Base-by-base conservation (phyloP, 1,140 invertebrate species). In the Zaprionus ghesquierei region DNA sequence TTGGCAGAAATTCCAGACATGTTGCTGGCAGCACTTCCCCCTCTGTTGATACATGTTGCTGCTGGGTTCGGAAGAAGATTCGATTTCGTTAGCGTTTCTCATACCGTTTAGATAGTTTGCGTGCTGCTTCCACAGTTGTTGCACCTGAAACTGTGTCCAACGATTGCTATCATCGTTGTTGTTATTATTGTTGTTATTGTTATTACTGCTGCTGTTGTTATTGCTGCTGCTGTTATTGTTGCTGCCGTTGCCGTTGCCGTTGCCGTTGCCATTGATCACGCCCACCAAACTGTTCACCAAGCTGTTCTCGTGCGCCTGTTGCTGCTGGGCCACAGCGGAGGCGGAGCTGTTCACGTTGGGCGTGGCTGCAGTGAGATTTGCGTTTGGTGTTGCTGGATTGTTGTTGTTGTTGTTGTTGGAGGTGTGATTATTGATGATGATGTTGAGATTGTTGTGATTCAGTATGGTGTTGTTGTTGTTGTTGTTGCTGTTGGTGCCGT, bases 61-160 rank as follows among this genome's bases (percentile, higher is more conserved):
- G 33, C 13, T 25, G 23, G 9, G 27, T 50, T 20, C 18, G 18
- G 41, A 2, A 9, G 61, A 41, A 6, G 41, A 20, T 22, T 38
- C 55, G 29, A 33, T 46, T 13, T n/a, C 15, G 29, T 54, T 41
- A 46, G 18, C 15, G 29, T 51, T 22, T 54, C 22, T 68, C 82
- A 82, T 92, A 92, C 91, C 91, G 63, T 92, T 92, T 41, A 92
- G 75, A 64, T 92, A 92, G 55, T 89, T 89, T n/a, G 91, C 91
- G 69, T 92, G 91, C 81, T 92, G 91, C 75, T 92, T 89, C 91
- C 91, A 92, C 64, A 92, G 69, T 62, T 92, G 91, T 77, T 92
- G 91, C 77, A 92, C 91, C 79, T 92, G 91, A 77, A 92, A 92
- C 64, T 92, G 91, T 50, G 91, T 92, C 91, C 91, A 92, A 33